Evolutionary conservation across 2,888 invertebrate genomes (phyloP).

Genomic region (Dorcus parallelipipedus): DNA sequence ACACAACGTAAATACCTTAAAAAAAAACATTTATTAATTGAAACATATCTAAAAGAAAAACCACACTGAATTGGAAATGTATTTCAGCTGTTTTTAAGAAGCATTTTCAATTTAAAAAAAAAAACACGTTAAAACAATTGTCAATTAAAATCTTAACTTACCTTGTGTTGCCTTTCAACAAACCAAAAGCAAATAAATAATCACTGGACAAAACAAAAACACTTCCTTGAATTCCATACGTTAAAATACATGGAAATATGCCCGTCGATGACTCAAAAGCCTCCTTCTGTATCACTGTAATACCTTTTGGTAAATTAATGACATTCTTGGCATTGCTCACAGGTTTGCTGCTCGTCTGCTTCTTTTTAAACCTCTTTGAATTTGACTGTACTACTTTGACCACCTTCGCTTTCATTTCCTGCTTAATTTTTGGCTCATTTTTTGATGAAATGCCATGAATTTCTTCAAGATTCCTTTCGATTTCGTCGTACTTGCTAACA

Average conservation of each 20-base stretch:
- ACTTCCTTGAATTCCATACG: conserved; percentile 32
- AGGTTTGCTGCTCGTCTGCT: conserved; percentile 3
- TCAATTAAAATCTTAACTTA: conserved; percentile 17
- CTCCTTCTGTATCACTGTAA: conserved; percentile 24
- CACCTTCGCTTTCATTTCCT: conserved; percentile 17
- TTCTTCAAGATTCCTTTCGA: conserved; percentile 13
- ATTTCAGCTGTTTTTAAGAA: no score
- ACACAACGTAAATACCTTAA: conserved; percentile 37
- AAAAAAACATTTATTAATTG: neutral
- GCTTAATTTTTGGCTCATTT: conserved; percentile 15
- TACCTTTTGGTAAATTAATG: conserved; percentile 28
- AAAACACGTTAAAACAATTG: neutral
- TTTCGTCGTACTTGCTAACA: conserved; percentile 15
- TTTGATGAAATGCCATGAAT: neutral
- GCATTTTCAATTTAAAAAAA: neutral
- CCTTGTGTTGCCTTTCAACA: conserved; percentile 35
- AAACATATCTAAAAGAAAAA: no score
- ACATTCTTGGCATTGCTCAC: conserved; percentile 15
- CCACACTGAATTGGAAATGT: no score
- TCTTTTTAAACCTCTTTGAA: neutral
- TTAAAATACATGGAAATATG: conserved; percentile 24
- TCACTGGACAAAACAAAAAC: conserved; percentile 34
- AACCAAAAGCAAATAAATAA: conserved; percentile 39
- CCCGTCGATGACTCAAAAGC: conserved; percentile 30
- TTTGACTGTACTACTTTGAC: conserved; percentile 5